phyloP scores from a whole-genome alignment of 1,140 invertebrate genomes.

The Ectropis grisescens region DNA sequence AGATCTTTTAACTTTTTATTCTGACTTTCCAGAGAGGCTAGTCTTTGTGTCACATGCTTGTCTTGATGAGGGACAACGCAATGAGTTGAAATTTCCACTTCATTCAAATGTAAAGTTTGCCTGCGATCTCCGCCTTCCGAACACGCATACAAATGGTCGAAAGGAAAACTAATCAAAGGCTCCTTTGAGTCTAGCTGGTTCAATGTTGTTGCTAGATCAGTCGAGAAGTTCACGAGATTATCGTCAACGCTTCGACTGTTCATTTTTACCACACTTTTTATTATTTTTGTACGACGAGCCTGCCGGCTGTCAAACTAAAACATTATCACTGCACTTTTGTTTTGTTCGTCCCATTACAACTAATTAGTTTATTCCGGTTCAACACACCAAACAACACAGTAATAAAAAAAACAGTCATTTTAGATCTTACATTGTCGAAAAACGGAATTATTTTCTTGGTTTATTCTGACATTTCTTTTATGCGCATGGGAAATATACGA shows the following conservation, averaged over 20 bases:
- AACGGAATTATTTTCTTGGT: conserved; percentile 28
- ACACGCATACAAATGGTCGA: conserved; percentile 58
- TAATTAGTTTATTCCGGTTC: conserved; percentile 14
- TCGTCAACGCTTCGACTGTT: conserved; percentile 59
- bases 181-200: conserved; percentile 53
- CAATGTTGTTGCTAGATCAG: conserved; percentile 31
- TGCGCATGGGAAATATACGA: conserved; percentile 52
- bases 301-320: conserved; percentile 53
- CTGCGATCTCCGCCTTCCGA: conserved; percentile 34
- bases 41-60: conserved; percentile 10
- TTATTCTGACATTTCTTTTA: conserved; percentile 54
- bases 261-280: conserved; percentile 50
- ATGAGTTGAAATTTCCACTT: conserved; percentile 34
- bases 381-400: too few relatives aligned
- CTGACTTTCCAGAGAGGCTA: conserved; percentile 22
- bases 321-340: conserved; percentile 32
- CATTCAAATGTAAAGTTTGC: conserved; percentile 30
- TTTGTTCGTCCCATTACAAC: conserved; percentile 44
- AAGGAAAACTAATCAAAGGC: conserved; percentile 49
- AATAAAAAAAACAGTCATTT: too few relatives aligned
- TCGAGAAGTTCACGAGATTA: conserved; percentile 57
- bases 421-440: conserved; percentile 46
- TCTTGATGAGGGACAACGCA: conserved; percentile 28
- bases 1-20: conserved; percentile 45
- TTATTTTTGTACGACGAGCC: conserved; percentile 44